Conservation (phyloP, 2,797 vertebrate genomes). For the Sphenopsis melanotis region DNA sequence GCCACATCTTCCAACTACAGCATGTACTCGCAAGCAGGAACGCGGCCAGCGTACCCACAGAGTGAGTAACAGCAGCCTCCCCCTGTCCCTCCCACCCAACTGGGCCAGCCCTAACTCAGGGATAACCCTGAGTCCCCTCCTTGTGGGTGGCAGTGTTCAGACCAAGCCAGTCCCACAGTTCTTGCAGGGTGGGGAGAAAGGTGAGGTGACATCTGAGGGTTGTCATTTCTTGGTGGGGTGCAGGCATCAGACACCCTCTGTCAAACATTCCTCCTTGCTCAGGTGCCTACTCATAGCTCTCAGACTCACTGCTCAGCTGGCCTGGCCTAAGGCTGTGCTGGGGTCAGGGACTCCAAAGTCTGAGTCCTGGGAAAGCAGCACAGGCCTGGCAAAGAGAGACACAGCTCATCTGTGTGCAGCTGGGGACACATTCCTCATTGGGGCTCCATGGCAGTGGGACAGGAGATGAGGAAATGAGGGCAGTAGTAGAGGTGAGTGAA, state of each 20-base stretch:
- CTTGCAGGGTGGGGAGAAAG: not conserved
- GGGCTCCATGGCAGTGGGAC: not conserved
- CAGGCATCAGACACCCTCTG: not conserved
- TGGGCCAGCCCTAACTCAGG: not conserved
- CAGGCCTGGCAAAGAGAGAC: not conserved
- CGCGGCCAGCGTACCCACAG: conserved; percentile 76
- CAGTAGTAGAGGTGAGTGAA: not conserved
- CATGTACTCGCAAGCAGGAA: conserved; percentile 74
- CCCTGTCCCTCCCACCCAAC: not conserved
- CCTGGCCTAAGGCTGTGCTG: not conserved
- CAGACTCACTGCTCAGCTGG: not conserved
- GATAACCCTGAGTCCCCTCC: not conserved
- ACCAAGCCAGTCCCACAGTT: not conserved
- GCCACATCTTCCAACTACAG: conserved; percentile 73
- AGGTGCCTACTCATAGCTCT: not conserved
- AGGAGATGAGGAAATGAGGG: not conserved
- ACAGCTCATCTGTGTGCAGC: not conserved
- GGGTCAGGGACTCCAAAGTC: not conserved
- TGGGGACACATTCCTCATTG: not conserved
- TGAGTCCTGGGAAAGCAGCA: not conserved
- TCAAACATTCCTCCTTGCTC: not conserved
- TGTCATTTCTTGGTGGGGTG: not conserved
- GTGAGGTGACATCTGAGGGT: not conserved
- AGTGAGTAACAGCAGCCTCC: conserved; percentile 79
- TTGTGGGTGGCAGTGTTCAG: not conserved